phyloP scores from a whole-genome alignment of 1,140 invertebrate genomes.

The Pseudoatta argentina region DNA sequence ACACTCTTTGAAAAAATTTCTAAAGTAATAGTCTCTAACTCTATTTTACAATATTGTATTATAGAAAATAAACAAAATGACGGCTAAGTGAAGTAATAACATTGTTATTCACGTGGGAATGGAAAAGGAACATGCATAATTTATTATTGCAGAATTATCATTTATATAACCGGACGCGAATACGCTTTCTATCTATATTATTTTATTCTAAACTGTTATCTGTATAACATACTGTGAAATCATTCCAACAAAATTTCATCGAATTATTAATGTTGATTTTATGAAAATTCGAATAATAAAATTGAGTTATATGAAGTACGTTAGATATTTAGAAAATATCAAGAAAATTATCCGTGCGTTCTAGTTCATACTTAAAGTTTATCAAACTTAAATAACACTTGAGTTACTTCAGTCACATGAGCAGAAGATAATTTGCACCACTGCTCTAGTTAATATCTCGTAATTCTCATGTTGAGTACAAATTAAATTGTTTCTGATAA shows the following conservation, averaged over 20 bases:
- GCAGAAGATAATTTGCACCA: neutral
- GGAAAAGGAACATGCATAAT: neutral
- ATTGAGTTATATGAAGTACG: neutral
- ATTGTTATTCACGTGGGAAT: neutral
- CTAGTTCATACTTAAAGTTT: neutral
- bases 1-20: neutral
- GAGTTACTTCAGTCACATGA: neutral
- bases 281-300: neutral
- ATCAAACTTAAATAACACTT: slow-evolving; percentile 24
- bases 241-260: neutral
- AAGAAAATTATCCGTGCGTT: neutral
- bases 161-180: neutral
- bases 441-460: neutral
- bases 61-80: neutral
- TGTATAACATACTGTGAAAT: neutral
- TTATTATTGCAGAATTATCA: neutral
- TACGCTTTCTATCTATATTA: neutral
- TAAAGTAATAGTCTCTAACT: neutral
- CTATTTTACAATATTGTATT: slow-evolving; percentile 13
- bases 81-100: neutral
- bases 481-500: neutral
- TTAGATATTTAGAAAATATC: neutral
- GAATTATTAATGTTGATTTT: slow-evolving; percentile 23
- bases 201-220: slow-evolving; percentile 3
- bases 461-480: neutral